These are phyloP conservation scores for Cheilosia pagana DNA, from an alignment of 2,888 invertebrate genomes.

Conservation along the genomic window DNA sequence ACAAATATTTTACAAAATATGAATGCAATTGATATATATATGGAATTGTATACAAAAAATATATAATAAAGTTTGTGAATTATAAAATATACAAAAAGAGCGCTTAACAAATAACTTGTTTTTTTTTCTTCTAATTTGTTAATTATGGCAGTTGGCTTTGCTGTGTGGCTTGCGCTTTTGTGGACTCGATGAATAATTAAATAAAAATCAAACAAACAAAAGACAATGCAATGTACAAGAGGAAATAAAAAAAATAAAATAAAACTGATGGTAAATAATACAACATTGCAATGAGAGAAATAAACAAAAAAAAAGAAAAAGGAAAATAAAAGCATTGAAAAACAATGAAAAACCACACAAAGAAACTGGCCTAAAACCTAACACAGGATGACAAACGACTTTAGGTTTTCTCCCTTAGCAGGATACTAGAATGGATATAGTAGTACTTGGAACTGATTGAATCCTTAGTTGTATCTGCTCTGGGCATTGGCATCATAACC, in stretches of 20 bases:
- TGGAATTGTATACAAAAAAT: constrained; percentile 62
- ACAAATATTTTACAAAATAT: constrained; percentile 65
- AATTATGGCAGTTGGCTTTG: constrained; percentile 73
- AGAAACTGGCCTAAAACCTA: constrained; percentile 67
- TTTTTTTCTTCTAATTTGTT: constrained; percentile 38
- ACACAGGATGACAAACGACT: constrained; percentile 66
- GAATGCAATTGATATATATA: constrained; percentile 56
- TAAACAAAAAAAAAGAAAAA: constrained; percentile 56
- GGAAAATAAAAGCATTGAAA: constrained; percentile 33
- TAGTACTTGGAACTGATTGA: constrained; percentile 72
- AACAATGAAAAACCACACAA: constrained; percentile 55
- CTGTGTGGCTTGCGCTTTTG: constrained; percentile 62
- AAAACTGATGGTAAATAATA: constrained; percentile 58
- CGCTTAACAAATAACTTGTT: constrained; percentile 79
- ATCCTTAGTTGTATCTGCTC: constrained; percentile 80
- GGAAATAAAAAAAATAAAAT: constrained; percentile 19
- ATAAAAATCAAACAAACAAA: constrained; percentile 12
- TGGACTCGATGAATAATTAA: constrained; percentile 36
- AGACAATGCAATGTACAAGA: constrained; percentile 33
- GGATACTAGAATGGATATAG: constrained; percentile 77
- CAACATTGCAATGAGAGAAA: constrained; percentile 33
- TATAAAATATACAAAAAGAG: constrained; percentile 81
- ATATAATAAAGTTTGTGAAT: constrained; percentile 70
- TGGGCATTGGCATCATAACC: constrained; percentile 71
- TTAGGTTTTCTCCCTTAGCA: constrained; percentile 52